A percentile compares a stretch with the other conserved stretches of the same genome.
Conservation (phyloP, 2,888 invertebrate genomes). For the Hetaerina titia region DNA sequence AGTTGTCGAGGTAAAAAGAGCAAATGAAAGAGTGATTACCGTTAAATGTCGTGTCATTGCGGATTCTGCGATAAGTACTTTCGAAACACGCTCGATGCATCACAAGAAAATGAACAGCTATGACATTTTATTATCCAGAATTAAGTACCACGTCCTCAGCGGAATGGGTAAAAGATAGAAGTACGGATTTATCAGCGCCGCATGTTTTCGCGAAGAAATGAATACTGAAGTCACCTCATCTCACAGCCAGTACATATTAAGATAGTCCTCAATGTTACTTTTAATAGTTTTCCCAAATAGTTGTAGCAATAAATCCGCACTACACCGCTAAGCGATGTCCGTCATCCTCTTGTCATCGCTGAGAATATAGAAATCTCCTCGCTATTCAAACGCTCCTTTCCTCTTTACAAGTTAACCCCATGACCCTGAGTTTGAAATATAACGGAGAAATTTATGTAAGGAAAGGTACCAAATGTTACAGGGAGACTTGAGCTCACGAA, state of each 20-base stretch:
- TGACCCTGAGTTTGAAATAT: not conserved
- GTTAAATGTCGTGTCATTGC: not conserved
- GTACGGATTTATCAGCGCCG: not conserved
- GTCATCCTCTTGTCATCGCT: not conserved
- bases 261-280: not conserved
- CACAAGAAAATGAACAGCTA: not conserved
- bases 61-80: not conserved
- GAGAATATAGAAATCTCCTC: not conserved
- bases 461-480: too few relatives aligned
- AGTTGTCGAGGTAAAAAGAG: not conserved
- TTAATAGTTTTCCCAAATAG: not conserved
- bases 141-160: not conserved
- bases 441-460: not conserved
- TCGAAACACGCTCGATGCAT: not conserved
- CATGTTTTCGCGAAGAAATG: not conserved
- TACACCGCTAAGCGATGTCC: not conserved
- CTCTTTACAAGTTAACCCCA: not conserved
- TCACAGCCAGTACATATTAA: not conserved
- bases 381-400: not conserved
- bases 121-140: not conserved
- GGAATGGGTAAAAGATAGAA: not conserved
- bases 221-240: not conserved
- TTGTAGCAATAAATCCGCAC: not conserved
- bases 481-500: too few relatives aligned
- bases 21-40: constrained; percentile 13